These are phyloP conservation scores for Manis crassicaudata DNA, from an alignment of 2,797 vertebrate genomes.

Conservation along the genomic window DNA sequence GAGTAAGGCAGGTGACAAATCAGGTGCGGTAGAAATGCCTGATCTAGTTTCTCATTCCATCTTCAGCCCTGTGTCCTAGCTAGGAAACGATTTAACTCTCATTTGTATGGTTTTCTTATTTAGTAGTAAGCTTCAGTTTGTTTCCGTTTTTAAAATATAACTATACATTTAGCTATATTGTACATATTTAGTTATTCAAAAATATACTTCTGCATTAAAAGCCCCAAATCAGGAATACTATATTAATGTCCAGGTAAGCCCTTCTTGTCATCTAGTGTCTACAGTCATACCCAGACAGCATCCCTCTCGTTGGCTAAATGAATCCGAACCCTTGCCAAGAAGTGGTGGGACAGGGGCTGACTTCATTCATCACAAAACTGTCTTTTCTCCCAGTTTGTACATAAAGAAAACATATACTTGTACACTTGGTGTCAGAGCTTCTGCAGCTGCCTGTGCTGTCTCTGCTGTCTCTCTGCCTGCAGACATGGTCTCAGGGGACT, in stretches of 20 bases:
- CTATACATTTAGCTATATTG: not conserved
- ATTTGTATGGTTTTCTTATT: not conserved
- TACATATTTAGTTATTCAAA: not conserved
- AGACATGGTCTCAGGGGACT: not conserved
- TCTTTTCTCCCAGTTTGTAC: not conserved
- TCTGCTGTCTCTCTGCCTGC: not conserved
- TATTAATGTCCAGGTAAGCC: not conserved
- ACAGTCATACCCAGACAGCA: no score
- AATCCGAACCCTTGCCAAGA: not conserved
- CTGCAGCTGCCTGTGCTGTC: not conserved
- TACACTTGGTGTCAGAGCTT: not conserved
- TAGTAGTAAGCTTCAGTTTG: not conserved
- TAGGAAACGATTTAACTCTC: not conserved
- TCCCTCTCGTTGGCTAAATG: not conserved
- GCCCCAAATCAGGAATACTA: not conserved
- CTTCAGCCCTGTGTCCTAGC: not conserved
- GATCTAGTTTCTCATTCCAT: not conserved
- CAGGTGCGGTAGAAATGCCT: not conserved
- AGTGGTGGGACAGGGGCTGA: not conserved
- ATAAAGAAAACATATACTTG: not conserved
- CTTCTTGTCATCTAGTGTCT: not conserved
- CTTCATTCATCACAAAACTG: not conserved
- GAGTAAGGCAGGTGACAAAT: not conserved
- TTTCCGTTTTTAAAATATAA: not conserved
- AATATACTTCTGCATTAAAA: not conserved